Conservation (phyloP, 1,140 invertebrate genomes). For the Babylonia areolata region DNA sequence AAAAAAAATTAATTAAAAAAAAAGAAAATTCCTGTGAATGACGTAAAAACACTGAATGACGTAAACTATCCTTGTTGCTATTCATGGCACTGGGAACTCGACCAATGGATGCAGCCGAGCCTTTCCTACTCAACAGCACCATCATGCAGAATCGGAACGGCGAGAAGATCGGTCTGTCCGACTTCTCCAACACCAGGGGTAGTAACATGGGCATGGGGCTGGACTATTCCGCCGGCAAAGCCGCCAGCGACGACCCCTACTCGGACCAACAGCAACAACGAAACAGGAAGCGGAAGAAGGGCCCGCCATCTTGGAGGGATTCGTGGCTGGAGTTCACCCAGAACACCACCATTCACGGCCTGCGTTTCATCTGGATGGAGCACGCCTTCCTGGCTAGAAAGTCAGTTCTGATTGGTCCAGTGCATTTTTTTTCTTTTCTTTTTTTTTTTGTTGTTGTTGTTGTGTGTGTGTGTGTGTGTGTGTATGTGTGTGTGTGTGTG, state of each 20-base stretch:
- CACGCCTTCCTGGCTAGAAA: constrained; percentile 28
- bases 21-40: no score
- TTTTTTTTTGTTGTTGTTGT: no score
- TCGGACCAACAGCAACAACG: no score
- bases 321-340: constrained; percentile 40
- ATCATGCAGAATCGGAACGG: not conserved
- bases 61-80: no score
- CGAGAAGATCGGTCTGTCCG: not conserved
- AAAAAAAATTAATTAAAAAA: no score
- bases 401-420: constrained; percentile 5
- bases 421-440: no score
- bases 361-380: constrained; percentile 40
- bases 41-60: no score
- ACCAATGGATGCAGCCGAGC: not conserved
- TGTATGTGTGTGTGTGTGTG: not conserved
- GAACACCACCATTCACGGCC: constrained; percentile 42
- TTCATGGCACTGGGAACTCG: no score
- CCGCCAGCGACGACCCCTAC: not conserved
- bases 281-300: not conserved
- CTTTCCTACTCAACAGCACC: not conserved
- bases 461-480: not conserved
- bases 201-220: not conserved
- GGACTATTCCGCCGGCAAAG: not conserved
- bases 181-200: not conserved
- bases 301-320: constrained; percentile 9